Evolutionary conservation across 2,797 vertebrate genomes (phyloP).

Genomic region (Sebastes oblongus): DNA sequence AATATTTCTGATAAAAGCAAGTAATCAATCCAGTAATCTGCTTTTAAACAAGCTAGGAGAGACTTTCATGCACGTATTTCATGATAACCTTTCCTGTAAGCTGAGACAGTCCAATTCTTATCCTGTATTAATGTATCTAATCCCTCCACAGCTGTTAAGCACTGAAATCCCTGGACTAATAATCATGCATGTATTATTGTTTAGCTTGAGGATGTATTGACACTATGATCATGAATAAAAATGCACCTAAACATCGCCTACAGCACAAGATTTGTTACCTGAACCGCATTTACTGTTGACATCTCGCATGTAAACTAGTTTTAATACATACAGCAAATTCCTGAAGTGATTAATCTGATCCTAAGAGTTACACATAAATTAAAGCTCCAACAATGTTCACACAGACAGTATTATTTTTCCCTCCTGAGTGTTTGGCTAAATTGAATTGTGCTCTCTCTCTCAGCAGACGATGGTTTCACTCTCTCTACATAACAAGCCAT

Average conservation of each 20-base stretch:
- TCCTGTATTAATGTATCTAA: not conserved
- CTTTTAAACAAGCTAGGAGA: not conserved
- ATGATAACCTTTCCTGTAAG: not conserved
- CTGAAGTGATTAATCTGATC: not conserved
- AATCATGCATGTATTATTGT: not conserved
- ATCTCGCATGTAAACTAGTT: not conserved
- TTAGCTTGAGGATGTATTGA: not conserved
- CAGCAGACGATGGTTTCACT: not conserved
- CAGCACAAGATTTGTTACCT: not conserved
- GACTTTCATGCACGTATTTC: not conserved
- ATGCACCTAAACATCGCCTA: not conserved
- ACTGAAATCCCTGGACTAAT: not conserved
- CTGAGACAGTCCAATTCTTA: not conserved
- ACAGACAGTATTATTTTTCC: not conserved
- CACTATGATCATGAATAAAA: not conserved
- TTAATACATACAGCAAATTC: not conserved
- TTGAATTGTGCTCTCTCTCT: not conserved
- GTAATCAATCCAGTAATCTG: not conserved
- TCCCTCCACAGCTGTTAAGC: not conserved
- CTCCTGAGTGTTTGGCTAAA: conserved; percentile 5
- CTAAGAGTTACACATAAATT: not conserved
- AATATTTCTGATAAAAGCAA: not conserved
- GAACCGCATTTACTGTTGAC: not conserved
- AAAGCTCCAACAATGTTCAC: not conserved
- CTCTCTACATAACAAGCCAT: not conserved